Evolutionary conservation across 1,140 invertebrate species (phyloP).

Genomic region (Hypsibius dujardini): DNA sequence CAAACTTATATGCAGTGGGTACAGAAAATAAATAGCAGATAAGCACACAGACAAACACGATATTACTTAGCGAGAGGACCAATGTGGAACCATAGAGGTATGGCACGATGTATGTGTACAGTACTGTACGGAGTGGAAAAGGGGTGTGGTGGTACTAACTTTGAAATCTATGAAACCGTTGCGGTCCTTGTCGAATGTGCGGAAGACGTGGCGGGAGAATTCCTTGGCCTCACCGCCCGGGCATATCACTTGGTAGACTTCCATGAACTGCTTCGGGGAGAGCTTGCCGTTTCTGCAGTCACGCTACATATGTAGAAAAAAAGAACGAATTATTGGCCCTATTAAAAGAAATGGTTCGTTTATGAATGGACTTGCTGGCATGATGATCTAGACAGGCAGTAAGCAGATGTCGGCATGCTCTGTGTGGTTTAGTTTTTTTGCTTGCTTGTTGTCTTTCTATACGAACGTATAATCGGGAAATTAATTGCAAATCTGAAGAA

Average conservation of each 20-base stretch:
- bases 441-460: no score
- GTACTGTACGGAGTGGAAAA: neutral
- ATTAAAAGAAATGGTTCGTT: no score
- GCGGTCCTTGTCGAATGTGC: constrained; percentile 26
- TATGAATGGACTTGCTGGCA: no score
- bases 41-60: neutral
- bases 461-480: no score
- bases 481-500: no score
- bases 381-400: no score
- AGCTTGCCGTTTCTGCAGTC: constrained; percentile 42
- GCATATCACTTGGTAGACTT: constrained; percentile 40
- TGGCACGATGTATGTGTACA: neutral
- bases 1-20: neutral
- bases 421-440: no score
- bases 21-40: constrained; percentile 2
- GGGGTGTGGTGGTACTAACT: constrained; percentile 18
- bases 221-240: constrained; percentile 24
- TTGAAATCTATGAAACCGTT: constrained; percentile 26
- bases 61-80: no score
- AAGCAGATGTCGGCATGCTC: no score
- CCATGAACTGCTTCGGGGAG: constrained; percentile 40
- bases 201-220: constrained; percentile 25
- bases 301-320: constrained; percentile 30
- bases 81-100: neutral
- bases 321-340: no score